Percentiles rank a stretch among this genome's conserved stretches.
These are phyloP conservation scores for Mesochorus sp. DNA, from an alignment of 2,888 invertebrate genomes.

Conservation along the genomic window DNA sequence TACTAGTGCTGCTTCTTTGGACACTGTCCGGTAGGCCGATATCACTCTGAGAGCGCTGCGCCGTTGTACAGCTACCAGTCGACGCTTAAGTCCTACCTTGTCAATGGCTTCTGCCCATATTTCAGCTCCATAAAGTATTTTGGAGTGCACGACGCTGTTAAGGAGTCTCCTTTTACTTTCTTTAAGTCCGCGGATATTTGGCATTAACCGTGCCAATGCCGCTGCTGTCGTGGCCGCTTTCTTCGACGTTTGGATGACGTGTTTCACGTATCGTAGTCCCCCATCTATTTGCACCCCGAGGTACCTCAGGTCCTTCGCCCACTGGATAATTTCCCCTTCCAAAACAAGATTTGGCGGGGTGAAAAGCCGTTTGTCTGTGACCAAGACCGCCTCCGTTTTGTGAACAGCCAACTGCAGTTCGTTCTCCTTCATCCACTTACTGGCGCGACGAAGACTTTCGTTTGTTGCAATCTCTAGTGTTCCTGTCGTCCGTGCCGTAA, in stretches of 20 bases:
- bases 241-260: background rate
- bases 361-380: slow-evolving; percentile 1
- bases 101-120: slow-evolving; percentile 41
- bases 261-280: background rate
- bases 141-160: slow-evolving; percentile 46
- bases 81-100: background rate
- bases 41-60: background rate
- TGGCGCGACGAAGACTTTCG: slow-evolving; percentile 5
- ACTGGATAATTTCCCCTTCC: slow-evolving; percentile 1
- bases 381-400: background rate
- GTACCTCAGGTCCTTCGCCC: slow-evolving; percentile 15
- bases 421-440: background rate
- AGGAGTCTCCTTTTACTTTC: slow-evolving; percentile 44
- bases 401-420: background rate
- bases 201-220: slow-evolving; percentile 55
- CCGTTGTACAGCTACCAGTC: background rate
- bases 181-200: slow-evolving; percentile 52
- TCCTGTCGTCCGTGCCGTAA: background rate
- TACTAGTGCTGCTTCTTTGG: background rate
- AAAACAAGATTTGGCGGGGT: background rate
- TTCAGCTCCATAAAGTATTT: slow-evolving; percentile 51
- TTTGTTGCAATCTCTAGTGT: background rate
- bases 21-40: background rate
- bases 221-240: slow-evolving; percentile 30
- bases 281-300: slow-evolving; percentile 17